Conservation (phyloP, 2,113 vertebrate genomes). For the Leiothrix lutea region DNA sequence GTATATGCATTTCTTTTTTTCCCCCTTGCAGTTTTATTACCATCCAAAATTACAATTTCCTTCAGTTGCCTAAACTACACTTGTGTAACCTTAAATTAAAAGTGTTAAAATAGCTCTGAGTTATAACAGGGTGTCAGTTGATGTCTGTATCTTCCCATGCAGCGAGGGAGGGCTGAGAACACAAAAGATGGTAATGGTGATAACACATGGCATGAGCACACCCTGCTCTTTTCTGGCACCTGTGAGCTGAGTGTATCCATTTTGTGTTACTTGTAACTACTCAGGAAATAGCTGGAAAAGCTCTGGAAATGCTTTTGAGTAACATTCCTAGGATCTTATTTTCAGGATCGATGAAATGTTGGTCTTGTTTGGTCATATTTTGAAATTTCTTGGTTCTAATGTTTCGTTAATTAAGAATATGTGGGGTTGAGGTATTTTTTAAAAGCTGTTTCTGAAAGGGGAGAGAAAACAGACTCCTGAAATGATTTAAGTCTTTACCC, state of each 20-base stretch:
- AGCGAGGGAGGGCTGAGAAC: neutral
- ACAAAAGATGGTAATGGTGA: neutral
- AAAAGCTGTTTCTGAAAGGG: neutral
- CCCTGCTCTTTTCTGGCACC: neutral
- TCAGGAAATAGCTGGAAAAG: neutral
- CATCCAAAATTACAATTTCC: neutral
- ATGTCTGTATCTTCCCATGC: neutral
- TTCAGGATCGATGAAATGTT: neutral
- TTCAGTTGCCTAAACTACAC: neutral
- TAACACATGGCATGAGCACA: neutral
- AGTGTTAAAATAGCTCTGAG: conserved; percentile 6
- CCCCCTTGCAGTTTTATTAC: neutral
- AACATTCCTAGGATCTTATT: neutral
- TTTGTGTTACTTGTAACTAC: neutral
- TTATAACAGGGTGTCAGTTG: neutral
- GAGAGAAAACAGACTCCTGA: neutral
- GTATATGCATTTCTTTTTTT: neutral
- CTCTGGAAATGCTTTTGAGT: neutral
- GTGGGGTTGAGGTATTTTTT: neutral
- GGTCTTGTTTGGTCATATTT: neutral
- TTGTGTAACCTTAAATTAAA: neutral
- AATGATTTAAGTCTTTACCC: conserved; percentile 38
- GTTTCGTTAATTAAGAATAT: neutral
- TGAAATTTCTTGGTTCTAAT: neutral
- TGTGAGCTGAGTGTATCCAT: neutral